A percentile compares a stretch with the other conserved stretches of the same genome.
Evolutionary conservation across 2,797 vertebrate genomes (phyloP).

Genomic region (Enteromius afrohamiltoni): DNA sequence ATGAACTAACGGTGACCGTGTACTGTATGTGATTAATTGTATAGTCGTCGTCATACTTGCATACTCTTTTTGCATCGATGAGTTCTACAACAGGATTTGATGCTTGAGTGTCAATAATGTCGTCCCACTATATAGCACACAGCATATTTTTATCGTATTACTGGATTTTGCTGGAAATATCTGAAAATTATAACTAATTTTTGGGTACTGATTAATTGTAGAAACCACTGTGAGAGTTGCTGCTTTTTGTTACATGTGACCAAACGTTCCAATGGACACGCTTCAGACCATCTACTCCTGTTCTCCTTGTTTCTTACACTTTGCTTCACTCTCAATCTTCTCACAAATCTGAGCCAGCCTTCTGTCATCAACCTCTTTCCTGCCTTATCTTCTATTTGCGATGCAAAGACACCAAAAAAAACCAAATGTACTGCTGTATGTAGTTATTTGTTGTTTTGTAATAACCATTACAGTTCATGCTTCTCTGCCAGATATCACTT

Average conservation of each 20-base stretch:
- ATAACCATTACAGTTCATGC: conserved; percentile 30
- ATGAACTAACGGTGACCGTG: not conserved
- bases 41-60: conserved; percentile 4
- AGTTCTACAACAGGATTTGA: conserved; percentile 8
- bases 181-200: conserved; percentile 34
- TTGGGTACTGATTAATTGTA: not conserved
- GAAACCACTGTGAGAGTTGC: conserved; percentile 45
- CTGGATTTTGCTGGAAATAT: conserved; percentile 29
- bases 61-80: not conserved
- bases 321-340: not conserved
- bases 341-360: conserved; percentile 44
- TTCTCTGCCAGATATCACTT: conserved; percentile 65
- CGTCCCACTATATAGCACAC: not conserved
- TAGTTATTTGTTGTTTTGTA: conserved; percentile 18
- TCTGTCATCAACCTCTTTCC: conserved; percentile 31
- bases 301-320: not conserved
- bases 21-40: not conserved
- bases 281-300: not conserved
- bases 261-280: conserved; percentile 26
- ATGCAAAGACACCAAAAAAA: not conserved
- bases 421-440: conserved; percentile 19
- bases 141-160: not conserved
- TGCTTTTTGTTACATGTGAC: conserved; percentile 45
- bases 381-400: conserved; percentile 49
- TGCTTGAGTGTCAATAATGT: not conserved